Evolutionary conservation across 1,140 invertebrate genomes (phyloP).

Genomic region (Adelges cooleyi): DNA sequence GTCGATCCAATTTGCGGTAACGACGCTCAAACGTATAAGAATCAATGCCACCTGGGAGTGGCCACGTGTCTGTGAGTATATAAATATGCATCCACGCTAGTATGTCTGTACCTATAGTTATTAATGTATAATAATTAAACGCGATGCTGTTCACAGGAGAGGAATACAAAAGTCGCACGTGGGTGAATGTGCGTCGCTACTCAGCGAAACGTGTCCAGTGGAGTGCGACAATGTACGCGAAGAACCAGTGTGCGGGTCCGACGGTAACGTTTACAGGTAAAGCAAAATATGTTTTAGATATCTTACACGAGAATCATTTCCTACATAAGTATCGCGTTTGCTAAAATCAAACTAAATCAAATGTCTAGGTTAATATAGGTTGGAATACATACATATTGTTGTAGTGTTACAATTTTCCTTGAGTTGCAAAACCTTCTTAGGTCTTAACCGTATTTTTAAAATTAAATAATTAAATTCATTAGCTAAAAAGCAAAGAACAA

Average conservation of each 20-base stretch:
- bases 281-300: no score
- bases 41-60: constrained; percentile 65
- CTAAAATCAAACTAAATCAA: no score
- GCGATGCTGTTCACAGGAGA: constrained; percentile 45
- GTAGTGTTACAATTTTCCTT: no score
- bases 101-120: neutral
- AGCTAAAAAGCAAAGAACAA: neutral
- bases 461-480: no score
- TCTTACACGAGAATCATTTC: no score
- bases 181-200: constrained; percentile 67
- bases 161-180: constrained; percentile 74
- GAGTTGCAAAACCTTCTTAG: no score
- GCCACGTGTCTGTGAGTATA: constrained; percentile 66
- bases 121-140: no score
- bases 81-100: neutral
- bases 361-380: no score
- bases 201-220: constrained; percentile 57
- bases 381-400: no score
- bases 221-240: constrained; percentile 54
- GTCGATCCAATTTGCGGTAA: constrained; percentile 69
- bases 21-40: constrained; percentile 68
- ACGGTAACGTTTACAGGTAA: constrained; percentile 81
- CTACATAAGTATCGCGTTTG: no score
- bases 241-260: constrained; percentile 76
- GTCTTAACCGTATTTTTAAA: no score